phyloP scores from a whole-genome alignment of 2,113 vertebrate genomes.

The Cottus gobio region DNA sequence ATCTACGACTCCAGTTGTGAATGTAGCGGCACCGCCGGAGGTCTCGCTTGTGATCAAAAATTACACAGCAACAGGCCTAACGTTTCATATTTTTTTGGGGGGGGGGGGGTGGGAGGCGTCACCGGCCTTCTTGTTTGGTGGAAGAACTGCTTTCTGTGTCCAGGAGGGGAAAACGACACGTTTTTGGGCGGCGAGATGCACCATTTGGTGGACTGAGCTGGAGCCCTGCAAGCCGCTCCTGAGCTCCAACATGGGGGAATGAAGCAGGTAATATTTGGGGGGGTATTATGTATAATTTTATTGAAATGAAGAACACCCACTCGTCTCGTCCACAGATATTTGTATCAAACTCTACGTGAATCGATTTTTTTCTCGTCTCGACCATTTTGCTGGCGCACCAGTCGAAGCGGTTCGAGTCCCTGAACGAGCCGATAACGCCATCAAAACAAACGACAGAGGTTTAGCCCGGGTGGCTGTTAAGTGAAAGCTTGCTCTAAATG shows the following conservation, averaged over 20 bases:
- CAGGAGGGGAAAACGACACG: background rate
- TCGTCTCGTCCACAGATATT: background rate
- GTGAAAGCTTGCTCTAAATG: background rate
- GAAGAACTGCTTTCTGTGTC: background rate
- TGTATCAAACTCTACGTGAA: background rate
- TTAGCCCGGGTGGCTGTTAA: background rate
- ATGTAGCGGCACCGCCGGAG: conserved; percentile 22
- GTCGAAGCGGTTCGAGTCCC: background rate
- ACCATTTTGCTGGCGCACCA: conserved; percentile 22
- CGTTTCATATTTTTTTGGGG: background rate
- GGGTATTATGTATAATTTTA: too few species aligned
- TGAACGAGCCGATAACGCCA: too few species aligned
- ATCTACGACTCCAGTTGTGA: conserved; percentile 21
- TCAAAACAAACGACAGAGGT: too few species aligned
- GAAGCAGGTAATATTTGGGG: conserved; percentile 43
- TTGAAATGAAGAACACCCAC: background rate
- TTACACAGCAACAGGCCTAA: background rate
- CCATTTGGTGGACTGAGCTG: conserved; percentile 21
- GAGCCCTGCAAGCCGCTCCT: background rate
- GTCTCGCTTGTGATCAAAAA: background rate
- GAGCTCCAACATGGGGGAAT: conserved; percentile 28
- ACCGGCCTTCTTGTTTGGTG: too few species aligned
- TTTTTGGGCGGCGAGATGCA: conserved; percentile 25
- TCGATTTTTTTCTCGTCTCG: conserved; percentile 18
- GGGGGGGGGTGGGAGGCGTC: too few species aligned